phyloP scores from a whole-genome alignment of 2,113 vertebrate species.

The Progne subis region DNA sequence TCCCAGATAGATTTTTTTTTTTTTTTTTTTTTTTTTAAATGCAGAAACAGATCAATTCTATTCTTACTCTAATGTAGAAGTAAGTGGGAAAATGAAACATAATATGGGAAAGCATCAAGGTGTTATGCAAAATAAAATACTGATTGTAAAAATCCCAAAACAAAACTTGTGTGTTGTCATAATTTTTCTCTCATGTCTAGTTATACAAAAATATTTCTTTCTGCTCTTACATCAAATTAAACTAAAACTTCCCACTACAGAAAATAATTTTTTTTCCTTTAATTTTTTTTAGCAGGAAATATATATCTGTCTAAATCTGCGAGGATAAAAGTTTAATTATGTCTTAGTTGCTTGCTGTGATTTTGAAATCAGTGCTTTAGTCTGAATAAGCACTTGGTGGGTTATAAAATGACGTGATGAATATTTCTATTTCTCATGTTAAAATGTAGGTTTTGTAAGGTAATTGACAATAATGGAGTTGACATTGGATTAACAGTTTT shows the following conservation, averaged over 20 bases:
- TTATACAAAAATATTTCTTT: not conserved
- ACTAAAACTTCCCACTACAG: slow-evolving; percentile 43
- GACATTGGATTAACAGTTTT: slow-evolving; percentile 70
- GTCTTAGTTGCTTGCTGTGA: slow-evolving; percentile 76
- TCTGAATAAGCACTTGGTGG: slow-evolving; percentile 72
- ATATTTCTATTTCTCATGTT: slow-evolving; percentile 68
- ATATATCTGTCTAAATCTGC: slow-evolving; percentile 57
- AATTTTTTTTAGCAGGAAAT: not conserved
- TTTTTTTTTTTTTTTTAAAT: not conserved
- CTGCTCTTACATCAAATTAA: slow-evolving; percentile 43
- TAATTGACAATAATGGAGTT: slow-evolving; percentile 73
- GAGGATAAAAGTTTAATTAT: slow-evolving; percentile 78
- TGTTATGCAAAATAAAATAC: slow-evolving; percentile 29
- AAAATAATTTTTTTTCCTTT: not conserved
- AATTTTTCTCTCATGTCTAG: slow-evolving; percentile 19
- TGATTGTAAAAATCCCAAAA: slow-evolving; percentile 33
- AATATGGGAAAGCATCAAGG: not conserved
- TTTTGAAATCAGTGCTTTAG: slow-evolving; percentile 74
- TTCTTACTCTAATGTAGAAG: slow-evolving; percentile 53
- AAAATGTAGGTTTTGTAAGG: slow-evolving; percentile 67
- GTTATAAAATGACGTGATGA: slow-evolving; percentile 65
- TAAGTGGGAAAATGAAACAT: not conserved
- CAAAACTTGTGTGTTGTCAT: slow-evolving; percentile 24
- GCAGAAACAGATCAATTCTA: not conserved
- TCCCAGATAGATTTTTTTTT: not conserved